Evolutionary conservation across 2,888 invertebrate species (phyloP).

Genomic region (Tachina lurida): DNA sequence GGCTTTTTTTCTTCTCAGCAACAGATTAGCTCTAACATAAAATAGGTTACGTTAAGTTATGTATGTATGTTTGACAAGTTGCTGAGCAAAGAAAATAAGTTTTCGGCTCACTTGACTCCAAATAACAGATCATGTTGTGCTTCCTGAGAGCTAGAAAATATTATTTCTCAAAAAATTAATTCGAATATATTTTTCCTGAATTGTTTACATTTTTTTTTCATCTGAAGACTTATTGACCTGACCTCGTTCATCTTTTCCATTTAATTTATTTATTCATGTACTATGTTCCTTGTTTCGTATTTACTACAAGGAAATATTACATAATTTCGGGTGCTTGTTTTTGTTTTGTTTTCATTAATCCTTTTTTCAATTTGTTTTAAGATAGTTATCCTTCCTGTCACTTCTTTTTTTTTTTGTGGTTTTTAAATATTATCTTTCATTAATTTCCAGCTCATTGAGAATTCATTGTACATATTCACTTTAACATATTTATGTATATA

Average conservation of each 20-base stretch:
- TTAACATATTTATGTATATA: not conserved
- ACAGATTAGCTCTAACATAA: too few species aligned
- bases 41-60: too few species aligned
- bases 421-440: conserved; percentile 29
- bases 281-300: not conserved
- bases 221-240: not conserved
- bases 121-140: too few species aligned
- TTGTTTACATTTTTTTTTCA: not conserved
- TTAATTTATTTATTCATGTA: not conserved
- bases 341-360: conserved; percentile 12
- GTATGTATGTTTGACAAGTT: too few species aligned
- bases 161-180: too few species aligned
- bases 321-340: conserved; percentile 29
- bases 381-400: conserved; percentile 7
- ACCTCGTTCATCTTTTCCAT: too few species aligned
- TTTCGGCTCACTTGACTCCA: too few species aligned
- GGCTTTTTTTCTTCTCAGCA: too few species aligned
- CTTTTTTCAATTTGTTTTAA: conserved; percentile 21
- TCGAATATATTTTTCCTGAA: too few species aligned
- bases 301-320: conserved; percentile 4
- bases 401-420: not conserved
- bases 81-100: too few species aligned
- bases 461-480: conserved; percentile 65
- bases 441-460: conserved; percentile 50
- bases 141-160: too few species aligned